Evolutionary conservation across 2,113 vertebrate genomes (phyloP).

Genomic region (Gnathonemus longibarbis): DNA sequence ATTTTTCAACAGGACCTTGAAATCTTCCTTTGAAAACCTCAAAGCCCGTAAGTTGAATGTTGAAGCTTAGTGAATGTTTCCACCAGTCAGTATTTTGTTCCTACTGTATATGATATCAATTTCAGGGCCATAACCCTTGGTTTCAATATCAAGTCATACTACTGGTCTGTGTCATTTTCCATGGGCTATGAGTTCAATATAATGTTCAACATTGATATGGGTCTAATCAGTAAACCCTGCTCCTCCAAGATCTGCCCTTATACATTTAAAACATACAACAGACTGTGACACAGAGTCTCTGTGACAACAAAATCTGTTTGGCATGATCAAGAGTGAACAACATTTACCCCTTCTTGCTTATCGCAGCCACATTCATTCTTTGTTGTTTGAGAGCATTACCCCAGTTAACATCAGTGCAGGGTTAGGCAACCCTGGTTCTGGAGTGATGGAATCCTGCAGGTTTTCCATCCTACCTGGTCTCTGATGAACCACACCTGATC

Average conservation of each 20-base stretch:
- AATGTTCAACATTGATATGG: neutral
- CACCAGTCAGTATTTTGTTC: neutral
- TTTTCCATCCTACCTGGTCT: too few relatives aligned
- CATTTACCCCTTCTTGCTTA: neutral
- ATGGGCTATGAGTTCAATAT: neutral
- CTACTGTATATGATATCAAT: neutral
- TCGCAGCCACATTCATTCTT: neutral
- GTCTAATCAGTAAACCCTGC: neutral
- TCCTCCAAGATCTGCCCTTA: neutral
- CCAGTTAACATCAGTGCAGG: neutral
- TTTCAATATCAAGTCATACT: neutral
- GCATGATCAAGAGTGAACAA: neutral
- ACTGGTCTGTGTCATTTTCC: neutral
- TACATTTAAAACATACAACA: neutral
- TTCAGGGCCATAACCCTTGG: neutral
- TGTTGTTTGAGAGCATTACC: neutral
- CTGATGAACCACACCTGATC: too few relatives aligned
- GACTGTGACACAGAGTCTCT: neutral
- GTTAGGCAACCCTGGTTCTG: too few relatives aligned
- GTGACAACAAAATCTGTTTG: neutral
- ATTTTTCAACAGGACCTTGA: constrained; percentile 58
- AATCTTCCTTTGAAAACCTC: constrained; percentile 65
- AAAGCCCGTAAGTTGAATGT: constrained; percentile 66
- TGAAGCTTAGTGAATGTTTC: neutral
- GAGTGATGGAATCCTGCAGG: too few relatives aligned